Base-by-base conservation (phyloP, 2,113 vertebrate species). In the Lucifuga dentata region DNA sequence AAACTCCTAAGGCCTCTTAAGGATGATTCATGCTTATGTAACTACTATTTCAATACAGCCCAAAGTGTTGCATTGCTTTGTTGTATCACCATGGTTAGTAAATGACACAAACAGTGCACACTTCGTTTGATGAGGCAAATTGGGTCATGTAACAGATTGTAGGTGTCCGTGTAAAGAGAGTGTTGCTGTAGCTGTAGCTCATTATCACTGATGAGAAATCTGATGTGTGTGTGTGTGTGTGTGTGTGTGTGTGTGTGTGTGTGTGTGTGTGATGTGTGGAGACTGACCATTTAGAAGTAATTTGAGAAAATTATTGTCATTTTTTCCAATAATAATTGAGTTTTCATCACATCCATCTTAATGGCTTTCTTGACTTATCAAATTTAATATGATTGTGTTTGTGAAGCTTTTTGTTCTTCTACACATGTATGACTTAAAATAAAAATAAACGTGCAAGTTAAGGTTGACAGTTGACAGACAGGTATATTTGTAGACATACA, bases 1-100 rank as follows among this genome's bases (percentile, higher is more conserved):
- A 85, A 83, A 71, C 72, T 75, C 57, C 68, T 51, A 32, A 52
- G 75, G 73, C 75, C 86, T 70, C 80, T 44, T 38, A 44, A 73
- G 69, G 44, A 75, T 73, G 57, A 85, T 61, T 80, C 48, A 55
- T 55, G 12, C 40, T 84, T 82, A 76, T 10, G 41, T 76, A 81
- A 88, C 13, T 5, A 50, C 62, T 38, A 61, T 84, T 88, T 79
- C 39, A 53, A 35, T 52, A 36, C 13, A 58, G 23, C 50, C 41
- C 5, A 0, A 21, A 53, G 39, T 46, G 41, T 60, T 56, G 33
- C 49, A 13, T 67, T 69, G 80, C 76, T 84, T 53, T 56, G 55
- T 52, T 70, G 70, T 21, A 61, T 80, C 76, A 20, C 75, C 56
- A 76, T 81, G 83, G 74, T 61, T 72, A 67, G 49, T 19, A 20